Conservation (phyloP, 2,888 invertebrate species). For the Venusia cambrica region DNA sequence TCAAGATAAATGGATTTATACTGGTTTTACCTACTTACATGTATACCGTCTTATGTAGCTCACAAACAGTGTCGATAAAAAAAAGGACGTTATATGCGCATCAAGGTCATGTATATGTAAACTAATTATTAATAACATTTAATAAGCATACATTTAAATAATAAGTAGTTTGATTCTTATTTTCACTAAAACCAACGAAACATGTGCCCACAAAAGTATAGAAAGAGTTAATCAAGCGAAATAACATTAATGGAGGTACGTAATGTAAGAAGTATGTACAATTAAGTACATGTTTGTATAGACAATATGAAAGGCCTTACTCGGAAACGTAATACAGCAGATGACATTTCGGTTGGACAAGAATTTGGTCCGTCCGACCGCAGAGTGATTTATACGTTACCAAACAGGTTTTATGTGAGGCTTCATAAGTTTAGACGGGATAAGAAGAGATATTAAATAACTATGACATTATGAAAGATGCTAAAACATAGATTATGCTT, state of each 20-base stretch:
- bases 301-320: conserved; percentile 39
- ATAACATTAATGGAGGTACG: conserved; percentile 1
- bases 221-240: neutral
- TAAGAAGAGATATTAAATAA: conserved; percentile 13
- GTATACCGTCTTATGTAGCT: conserved; percentile 18
- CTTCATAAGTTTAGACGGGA: conserved; percentile 22
- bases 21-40: conserved; percentile 14
- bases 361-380: conserved; percentile 28
- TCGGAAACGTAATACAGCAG: conserved; percentile 39
- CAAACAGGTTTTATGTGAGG: conserved; percentile 31
- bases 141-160: no score
- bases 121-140: no score
- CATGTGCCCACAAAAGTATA: no score
- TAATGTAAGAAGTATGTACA: conserved; percentile 2
- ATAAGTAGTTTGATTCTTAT: no score
- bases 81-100: neutral
- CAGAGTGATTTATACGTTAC: conserved; percentile 33
- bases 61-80: conserved; percentile 15
- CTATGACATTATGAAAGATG: no score
- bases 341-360: conserved; percentile 46
- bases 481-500: no score
- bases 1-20: conserved; percentile 25
- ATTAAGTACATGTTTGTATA: conserved; percentile 18
- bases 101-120: no score
- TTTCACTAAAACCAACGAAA: no score